These are phyloP conservation scores for Propithecus coquereli DNA, from an alignment of 2,113 vertebrate genomes.

Conservation along the genomic window DNA sequence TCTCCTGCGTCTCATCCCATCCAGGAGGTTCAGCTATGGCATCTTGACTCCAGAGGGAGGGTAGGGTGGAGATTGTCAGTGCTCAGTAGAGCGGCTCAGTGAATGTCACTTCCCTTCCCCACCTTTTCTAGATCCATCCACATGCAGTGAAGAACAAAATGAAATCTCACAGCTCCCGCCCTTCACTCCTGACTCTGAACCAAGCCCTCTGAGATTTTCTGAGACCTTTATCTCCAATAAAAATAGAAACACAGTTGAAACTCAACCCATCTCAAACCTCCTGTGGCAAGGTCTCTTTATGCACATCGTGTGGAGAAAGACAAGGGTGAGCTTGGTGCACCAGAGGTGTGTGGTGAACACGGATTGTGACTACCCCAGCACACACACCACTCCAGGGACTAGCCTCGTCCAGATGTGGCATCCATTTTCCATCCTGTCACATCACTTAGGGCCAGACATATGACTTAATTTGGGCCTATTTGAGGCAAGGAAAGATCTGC, in stretches of 20 bases:
- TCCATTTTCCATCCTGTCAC: not conserved
- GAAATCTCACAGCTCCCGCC: not conserved
- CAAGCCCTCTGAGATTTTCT: not conserved
- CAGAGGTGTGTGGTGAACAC: too few relatives aligned
- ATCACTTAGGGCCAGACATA: too few relatives aligned
- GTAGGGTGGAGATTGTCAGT: fast-evolving
- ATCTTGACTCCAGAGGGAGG: not conserved
- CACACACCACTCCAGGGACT: not conserved
- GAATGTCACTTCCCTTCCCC: not conserved
- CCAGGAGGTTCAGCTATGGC: not conserved
- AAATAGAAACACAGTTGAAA: not conserved
- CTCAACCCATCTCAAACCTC: not conserved
- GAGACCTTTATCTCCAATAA: not conserved
- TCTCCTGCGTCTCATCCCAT: not conserved
- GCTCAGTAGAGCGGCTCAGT: not conserved
- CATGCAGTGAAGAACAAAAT: not conserved
- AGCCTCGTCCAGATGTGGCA: too few relatives aligned
- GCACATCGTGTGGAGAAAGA: too few relatives aligned
- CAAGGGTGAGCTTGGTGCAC: not conserved
- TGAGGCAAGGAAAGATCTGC: not conserved
- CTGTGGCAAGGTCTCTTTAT: not conserved
- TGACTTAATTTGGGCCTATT: not conserved
- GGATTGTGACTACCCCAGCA: too few relatives aligned
- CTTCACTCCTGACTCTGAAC: not conserved
- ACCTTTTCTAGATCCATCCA: not conserved